Percentiles rank a stretch among this genome's conserved stretches.
These are phyloP conservation scores for Palythoa heliodiscus DNA, from an alignment of 92 coral and sea anemone species.

Conservation along the genomic window DNA sequence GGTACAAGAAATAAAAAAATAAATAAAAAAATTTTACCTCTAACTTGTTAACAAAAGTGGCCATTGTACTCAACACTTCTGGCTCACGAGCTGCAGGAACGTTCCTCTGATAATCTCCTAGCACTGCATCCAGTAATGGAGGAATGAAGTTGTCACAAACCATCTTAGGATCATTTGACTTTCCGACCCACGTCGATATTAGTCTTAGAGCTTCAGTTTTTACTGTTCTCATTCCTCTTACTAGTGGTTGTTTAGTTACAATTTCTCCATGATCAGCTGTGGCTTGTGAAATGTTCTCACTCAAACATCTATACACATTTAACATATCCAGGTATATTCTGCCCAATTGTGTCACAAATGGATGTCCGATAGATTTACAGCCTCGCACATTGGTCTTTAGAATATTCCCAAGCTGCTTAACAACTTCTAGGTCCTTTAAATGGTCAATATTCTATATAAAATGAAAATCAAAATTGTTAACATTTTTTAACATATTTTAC, in stretches of 20 bases:
- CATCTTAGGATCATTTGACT: constrained; percentile 95
- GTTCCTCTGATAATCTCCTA: constrained; percentile 96
- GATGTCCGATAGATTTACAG: constrained; percentile 97
- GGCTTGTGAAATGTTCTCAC: constrained; percentile 97
- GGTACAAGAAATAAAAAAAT: too few species aligned
- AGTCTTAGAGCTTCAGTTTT: constrained; percentile 93
- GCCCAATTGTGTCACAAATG: constrained; percentile 97
- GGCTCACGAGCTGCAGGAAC: constrained; percentile 96
- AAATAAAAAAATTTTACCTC: constrained; percentile 70
- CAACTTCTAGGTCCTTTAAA: constrained; percentile 89
- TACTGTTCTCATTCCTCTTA: constrained; percentile 95
- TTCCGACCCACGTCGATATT: constrained; percentile 95
- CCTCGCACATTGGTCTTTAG: constrained; percentile 97
- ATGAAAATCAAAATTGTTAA: constrained; percentile 1
- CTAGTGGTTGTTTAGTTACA: constrained; percentile 93
- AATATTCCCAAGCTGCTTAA: constrained; percentile 96
- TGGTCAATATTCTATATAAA: constrained; percentile 91
- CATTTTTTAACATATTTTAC: not conserved
- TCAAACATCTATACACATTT: constrained; percentile 95
- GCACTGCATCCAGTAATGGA: constrained; percentile 95
- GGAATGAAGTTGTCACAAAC: constrained; percentile 99
- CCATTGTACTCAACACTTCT: constrained; percentile 98
- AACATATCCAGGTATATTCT: constrained; percentile 98
- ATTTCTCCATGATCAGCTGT: constrained; percentile 90
- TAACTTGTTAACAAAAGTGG: constrained; percentile 92